Base-by-base conservation (phyloP, 2,113 vertebrate genomes). In the Mugil cephalus region DNA sequence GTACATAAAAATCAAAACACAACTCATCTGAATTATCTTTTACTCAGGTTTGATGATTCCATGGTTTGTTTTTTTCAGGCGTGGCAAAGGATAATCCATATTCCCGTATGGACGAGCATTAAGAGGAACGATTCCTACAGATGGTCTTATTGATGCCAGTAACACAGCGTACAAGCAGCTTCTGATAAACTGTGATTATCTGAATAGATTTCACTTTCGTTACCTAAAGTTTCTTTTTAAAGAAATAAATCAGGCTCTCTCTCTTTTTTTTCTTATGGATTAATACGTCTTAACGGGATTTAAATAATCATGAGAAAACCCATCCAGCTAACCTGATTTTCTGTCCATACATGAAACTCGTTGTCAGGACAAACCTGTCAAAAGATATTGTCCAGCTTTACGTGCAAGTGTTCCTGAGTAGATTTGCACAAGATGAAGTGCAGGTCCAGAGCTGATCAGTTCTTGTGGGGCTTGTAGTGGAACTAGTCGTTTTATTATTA, bases 71-170 rank as follows among this genome's bases (percentile, higher is more conserved):
- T 4, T 56, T 85, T 80, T n/a, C 60, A 93, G 92, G 91, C 69
- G 13, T 93, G 59, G 56, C 89, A 18, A 90, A 90, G 80, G 80
- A 85, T 55, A 91, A 89, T 54, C 88, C 91, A 24, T 93, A 93
- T 17, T 30, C 84, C 19, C 90, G 87, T 39, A 92, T 93, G 88
- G 70, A 91, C 1, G 75, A 90, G 13, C 82, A 73, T 40, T 91
- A 75, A 75, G 74, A 66, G 69, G 71, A 46, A 45, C 30, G 2
- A 55, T 43, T 65, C 8, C 10, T 18, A 43, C 17, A 43, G 5
- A 60, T 67, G 50, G 69, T 76, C 43, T 55, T 46, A 1, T 18
- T 76, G 65, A 76, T 77, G 65, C 68, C 64, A 82, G 65, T 82
- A 61, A 86, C 38, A 52, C 51, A 63, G 8, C 17, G 10, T 30